Evolutionary conservation across 2,113 vertebrate genomes (phyloP).

Genomic region (Ctenodactylus gundi): DNA sequence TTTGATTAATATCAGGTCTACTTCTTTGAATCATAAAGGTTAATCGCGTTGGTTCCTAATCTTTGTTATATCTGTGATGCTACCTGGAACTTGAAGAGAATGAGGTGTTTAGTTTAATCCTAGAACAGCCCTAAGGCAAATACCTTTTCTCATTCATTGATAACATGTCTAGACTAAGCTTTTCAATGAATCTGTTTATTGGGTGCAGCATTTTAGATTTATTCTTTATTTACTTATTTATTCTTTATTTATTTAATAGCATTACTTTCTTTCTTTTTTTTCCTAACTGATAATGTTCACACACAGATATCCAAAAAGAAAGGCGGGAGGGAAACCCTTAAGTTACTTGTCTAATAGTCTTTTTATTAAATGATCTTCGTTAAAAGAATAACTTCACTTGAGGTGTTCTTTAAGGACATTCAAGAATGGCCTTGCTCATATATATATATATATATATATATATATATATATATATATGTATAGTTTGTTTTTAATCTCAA

Average conservation of each 20-base stretch:
- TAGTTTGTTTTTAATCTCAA: background rate
- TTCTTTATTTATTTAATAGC: slow-evolving; percentile 24
- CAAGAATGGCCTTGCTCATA: background rate
- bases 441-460: too few relatives aligned
- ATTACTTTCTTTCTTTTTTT: background rate
- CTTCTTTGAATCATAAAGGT: slow-evolving; percentile 2
- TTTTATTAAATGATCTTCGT: slow-evolving; percentile 15
- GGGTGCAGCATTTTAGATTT: slow-evolving; percentile 47
- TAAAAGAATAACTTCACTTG: background rate
- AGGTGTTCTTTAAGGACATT: background rate
- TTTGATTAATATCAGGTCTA: slow-evolving; percentile 23
- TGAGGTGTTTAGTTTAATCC: slow-evolving; percentile 27
- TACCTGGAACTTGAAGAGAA: background rate
- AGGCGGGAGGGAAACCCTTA: background rate
- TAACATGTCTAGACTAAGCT: background rate
- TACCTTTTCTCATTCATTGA: background rate
- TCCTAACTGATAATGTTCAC: background rate
- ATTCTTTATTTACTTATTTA: slow-evolving; percentile 51
- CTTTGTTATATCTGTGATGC: background rate
- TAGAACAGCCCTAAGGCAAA: slow-evolving; percentile 8
- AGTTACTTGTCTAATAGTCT: background rate
- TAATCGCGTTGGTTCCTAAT: slow-evolving; percentile 20
- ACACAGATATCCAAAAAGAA: slow-evolving; percentile 1
- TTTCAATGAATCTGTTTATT: slow-evolving; percentile 36
- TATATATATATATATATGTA: too few relatives aligned